These are phyloP conservation scores for Botia almorhae DNA, from an alignment of 2,797 vertebrate genomes.

Conservation along the genomic window DNA sequence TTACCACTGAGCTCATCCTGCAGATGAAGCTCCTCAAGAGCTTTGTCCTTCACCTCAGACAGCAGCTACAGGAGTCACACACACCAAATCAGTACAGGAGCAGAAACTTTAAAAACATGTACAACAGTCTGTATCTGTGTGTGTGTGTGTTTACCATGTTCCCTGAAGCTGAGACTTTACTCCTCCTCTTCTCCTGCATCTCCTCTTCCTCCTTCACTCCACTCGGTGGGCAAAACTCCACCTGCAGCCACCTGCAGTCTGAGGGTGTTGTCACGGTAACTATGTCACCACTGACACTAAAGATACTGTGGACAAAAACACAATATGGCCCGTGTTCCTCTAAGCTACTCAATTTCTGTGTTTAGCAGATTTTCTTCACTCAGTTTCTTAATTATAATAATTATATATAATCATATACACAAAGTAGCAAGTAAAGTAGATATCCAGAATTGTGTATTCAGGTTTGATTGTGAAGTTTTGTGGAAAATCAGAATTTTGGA, in stretches of 20 bases:
- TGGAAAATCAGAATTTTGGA: no score
- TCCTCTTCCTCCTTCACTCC: constrained; percentile 50
- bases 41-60: constrained; percentile 87
- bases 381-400: no score
- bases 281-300: constrained; percentile 75
- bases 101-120: not conserved
- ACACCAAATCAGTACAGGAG: not conserved
- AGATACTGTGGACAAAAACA: constrained; percentile 73
- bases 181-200: constrained; percentile 68
- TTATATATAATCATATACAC: no score
- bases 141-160: constrained; percentile 78
- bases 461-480: no score
- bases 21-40: constrained; percentile 84
- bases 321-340: no score
- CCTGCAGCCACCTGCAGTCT: constrained; percentile 87
- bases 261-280: constrained; percentile 82
- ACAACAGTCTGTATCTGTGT: not conserved
- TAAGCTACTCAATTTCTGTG: no score
- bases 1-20: constrained; percentile 63
- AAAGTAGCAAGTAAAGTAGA: no score
- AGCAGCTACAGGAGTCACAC: constrained; percentile 77
- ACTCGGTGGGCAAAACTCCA: constrained; percentile 77
- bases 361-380: no score
- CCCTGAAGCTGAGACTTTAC: constrained; percentile 83
- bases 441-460: no score